A percentile compares a stretch with the other conserved stretches of the same genome.
These are phyloP conservation scores for Magallana gigas DNA, from an alignment of 1,140 invertebrate genomes.

Conservation along the genomic window DNA sequence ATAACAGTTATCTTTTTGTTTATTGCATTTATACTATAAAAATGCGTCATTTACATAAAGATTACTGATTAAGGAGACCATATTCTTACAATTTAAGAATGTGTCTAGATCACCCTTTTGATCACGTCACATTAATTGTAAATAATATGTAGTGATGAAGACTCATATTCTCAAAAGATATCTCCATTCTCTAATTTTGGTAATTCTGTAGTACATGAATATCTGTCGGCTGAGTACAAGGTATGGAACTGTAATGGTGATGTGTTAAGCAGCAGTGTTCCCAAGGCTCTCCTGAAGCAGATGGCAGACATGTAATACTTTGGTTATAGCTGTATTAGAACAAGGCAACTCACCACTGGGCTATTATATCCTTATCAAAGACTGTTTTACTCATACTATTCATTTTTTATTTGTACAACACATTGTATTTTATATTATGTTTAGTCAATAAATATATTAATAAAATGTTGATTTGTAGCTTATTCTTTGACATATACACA, in stretches of 20 bases:
- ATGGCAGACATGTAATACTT: neutral
- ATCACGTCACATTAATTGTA: no score
- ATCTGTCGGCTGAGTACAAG: conserved; percentile 70
- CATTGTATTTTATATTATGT: neutral
- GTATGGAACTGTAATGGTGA: conserved; percentile 76
- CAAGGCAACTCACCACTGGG: neutral
- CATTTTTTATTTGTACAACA: neutral
- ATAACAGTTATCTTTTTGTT: no score
- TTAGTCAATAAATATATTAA: neutral
- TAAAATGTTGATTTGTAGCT: no score
- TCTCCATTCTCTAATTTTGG: no score
- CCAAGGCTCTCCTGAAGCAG: conserved; percentile 44
- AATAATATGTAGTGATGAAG: no score
- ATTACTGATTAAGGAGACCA: no score
- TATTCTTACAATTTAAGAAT: no score
- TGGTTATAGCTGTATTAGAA: neutral
- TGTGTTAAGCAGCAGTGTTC: conserved; percentile 62
- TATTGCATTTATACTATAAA: no score
- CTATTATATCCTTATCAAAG: neutral
- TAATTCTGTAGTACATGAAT: conserved; percentile 69
- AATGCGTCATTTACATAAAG: no score
- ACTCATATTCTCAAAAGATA: no score
- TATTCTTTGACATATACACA: no score
- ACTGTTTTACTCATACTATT: neutral
- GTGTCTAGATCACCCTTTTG: no score